Evolutionary conservation across 1,140 invertebrate species (phyloP), one percentile per base, ranked within the genome.

Genomic region (Leptinotarsa undecemlineata): DNA sequence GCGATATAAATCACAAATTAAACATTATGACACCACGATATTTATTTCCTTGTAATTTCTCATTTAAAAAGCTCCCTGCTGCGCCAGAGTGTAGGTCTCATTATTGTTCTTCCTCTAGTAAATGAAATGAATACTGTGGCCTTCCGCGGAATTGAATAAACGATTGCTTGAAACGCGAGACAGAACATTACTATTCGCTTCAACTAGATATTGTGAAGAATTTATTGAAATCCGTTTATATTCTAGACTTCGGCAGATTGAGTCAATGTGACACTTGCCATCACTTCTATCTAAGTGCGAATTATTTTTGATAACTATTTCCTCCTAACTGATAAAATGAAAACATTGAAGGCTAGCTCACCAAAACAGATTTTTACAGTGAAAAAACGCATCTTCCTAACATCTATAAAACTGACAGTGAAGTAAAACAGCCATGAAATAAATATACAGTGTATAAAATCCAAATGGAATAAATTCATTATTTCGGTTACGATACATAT

Each of bases 31-130:
- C 71, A 72, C 62, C 71, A 72, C 61, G 17, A 64, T 72, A 72
- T 72, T 72, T 72, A 72, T 72, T 64, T 72, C 71, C 71, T 61
- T 64, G 71, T 72, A 64, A 72, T 72, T 72, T 72, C 71, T 64
- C 71, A 72, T 72, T 63, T 72, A 64, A 72, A 72, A 64, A 11
- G 14, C 15, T 42, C 61, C 71, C 71, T 60, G 71, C 71, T 64
- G 71, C 3, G 71, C 62, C 8, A 64, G 51, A 57, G 51, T 57
- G 51, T 57, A 15, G 51, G 51, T 57, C 15, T 57, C 51, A 57
- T 57, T 57, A 57, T 57, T n/a, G 51, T 57, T 57, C 51, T 57
- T 57, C 51, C n/a, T 19, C 15, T 57, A 19, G 51, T 57, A 57
- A 19, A 57, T 57, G 51, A 19, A 57, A 15, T 57, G 15, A 19